phyloP scores from a whole-genome alignment of 2,888 invertebrate genomes.

The Anodontia alba region DNA sequence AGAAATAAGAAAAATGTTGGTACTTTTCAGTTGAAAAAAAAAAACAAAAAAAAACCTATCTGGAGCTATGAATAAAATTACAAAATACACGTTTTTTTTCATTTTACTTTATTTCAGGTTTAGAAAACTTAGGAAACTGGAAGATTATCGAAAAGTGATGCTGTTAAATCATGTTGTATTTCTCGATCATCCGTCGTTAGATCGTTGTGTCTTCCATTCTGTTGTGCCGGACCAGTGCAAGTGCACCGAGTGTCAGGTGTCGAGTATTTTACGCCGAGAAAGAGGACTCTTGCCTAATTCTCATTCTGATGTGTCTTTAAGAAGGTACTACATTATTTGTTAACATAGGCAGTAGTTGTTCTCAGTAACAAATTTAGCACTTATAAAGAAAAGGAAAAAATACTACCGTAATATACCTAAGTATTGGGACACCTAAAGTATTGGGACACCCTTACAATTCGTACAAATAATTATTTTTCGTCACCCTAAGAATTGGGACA shows the following conservation, averaged over 20 bases:
- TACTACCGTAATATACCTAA: no score
- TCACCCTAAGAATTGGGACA: no score
- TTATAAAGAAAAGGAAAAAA: no score
- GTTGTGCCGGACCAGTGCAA: conserved; percentile 62
- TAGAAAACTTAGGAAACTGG: conserved; percentile 96
- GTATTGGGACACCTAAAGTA: no score
- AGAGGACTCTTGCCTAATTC: conserved; percentile 86
- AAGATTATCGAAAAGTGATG: conserved; percentile 97
- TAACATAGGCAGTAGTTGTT: no score
- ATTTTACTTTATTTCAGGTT: conserved; percentile 88
- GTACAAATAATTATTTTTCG: no score
- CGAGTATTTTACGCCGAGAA: conserved; percentile 89
- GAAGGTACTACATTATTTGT: conserved; percentile 9
- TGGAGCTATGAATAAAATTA: no score
- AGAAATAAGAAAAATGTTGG: background rate
- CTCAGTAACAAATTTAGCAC: no score
- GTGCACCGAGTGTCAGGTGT: conserved; percentile 87
- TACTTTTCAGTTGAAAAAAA: no score
- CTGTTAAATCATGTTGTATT: conserved; percentile 97
- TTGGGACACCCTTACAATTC: no score
- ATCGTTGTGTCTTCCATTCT: conserved; percentile 92
- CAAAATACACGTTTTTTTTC: no score
- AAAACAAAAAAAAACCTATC: no score
- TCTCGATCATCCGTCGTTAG: conserved; percentile 96
- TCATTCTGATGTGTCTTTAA: conserved; percentile 19